A percentile compares a stretch with the other conserved stretches of the same genome.
Evolutionary conservation across 2,888 invertebrate species (phyloP).

Genomic region (Spilosoma lubricipeda): DNA sequence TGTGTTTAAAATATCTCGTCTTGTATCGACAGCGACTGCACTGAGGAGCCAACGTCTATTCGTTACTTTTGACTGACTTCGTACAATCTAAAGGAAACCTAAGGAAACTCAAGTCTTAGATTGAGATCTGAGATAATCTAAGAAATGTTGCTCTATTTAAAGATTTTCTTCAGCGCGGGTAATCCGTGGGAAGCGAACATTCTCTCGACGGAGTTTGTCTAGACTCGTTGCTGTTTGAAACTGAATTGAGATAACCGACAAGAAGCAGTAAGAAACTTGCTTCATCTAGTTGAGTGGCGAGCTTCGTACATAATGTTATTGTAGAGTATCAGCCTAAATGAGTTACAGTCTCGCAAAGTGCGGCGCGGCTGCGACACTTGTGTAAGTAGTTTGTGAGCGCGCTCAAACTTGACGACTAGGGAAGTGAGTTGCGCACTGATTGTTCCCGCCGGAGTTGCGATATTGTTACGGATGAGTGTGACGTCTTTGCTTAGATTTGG

Average conservation of each 20-base stretch:
- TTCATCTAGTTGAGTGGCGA: neutral
- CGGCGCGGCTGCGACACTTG: slow-evolving; percentile 8
- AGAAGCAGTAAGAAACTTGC: neutral
- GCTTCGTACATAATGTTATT: slow-evolving; percentile 10
- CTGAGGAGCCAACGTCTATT: neutral
- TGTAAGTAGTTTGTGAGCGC: slow-evolving; percentile 11
- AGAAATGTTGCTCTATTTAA: neutral
- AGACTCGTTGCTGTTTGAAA: neutral
- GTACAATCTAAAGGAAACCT: neutral
- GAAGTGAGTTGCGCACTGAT: slow-evolving; percentile 6
- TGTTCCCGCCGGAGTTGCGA: slow-evolving; percentile 3
- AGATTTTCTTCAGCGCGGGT: neutral
- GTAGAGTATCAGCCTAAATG: slow-evolving; percentile 10
- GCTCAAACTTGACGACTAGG: neutral
- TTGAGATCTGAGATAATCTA: neutral
- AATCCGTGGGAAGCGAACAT: neutral
- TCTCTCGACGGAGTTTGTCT: neutral
- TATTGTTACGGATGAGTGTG: neutral
- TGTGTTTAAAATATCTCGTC: neutral
- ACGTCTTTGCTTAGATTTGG: neutral
- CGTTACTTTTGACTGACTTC: neutral
- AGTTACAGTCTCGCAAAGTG: slow-evolving; percentile 10
- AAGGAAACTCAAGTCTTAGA: neutral
- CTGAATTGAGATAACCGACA: neutral
- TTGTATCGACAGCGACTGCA: neutral